These are phyloP conservation scores for Apodemus sylvaticus DNA, from an alignment of 2,113 vertebrate genomes.

Conservation along the genomic window DNA sequence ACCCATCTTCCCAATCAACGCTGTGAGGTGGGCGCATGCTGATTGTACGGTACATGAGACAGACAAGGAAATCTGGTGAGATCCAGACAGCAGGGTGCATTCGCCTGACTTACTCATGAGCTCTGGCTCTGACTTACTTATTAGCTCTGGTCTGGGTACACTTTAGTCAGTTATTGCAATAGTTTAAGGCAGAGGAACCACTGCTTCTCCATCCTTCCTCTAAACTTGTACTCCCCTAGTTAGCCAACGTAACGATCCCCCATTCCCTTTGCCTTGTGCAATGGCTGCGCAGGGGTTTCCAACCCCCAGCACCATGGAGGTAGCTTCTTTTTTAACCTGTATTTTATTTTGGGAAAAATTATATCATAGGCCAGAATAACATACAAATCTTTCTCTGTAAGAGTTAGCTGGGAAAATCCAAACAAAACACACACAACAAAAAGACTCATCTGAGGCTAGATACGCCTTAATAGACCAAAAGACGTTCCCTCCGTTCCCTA, in stretches of 20 bases:
- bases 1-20: conserved; percentile 59
- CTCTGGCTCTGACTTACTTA: background rate
- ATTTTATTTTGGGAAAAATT: conserved; percentile 43
- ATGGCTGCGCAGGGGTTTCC: background rate
- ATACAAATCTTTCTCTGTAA: background rate
- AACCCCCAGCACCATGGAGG: background rate
- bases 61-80: conserved; percentile 47
- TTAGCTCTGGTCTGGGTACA: background rate
- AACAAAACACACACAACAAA: background rate
- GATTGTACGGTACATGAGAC: background rate
- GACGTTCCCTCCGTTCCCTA: background rate
- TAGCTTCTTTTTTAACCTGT: background rate
- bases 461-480: background rate
- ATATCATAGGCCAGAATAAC: background rate
- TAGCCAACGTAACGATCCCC: background rate
- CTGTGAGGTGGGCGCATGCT: background rate
- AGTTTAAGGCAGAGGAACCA: background rate
- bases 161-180: conserved; percentile 28
- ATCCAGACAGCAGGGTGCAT: conserved; percentile 56
- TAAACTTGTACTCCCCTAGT: background rate
- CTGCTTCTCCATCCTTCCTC: background rate
- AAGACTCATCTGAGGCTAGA: background rate
- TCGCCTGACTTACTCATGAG: background rate
- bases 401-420: background rate
- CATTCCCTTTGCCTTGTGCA: background rate